Conservation (phyloP, 92 coral and sea anemone species). For the Zoanthus sansibaricus region DNA sequence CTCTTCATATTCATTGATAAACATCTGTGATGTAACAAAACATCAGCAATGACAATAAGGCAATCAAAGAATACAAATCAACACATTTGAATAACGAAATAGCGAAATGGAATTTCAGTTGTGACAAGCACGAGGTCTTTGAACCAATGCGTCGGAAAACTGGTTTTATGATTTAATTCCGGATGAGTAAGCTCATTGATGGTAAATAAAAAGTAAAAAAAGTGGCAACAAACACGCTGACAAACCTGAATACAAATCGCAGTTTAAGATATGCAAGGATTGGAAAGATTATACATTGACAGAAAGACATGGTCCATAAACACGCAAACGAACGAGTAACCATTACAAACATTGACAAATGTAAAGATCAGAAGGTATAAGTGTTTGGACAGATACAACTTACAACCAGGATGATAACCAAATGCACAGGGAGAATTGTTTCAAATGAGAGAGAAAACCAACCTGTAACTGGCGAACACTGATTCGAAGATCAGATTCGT, state of each 20-base stretch:
- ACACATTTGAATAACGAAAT: background rate
- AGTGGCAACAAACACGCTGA: too few species aligned
- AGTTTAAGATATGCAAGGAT: too few species aligned
- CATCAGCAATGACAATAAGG: background rate
- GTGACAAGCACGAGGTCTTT: too few species aligned
- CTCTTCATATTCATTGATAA: constrained; percentile 96
- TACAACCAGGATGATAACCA: background rate
- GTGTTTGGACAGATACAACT: background rate
- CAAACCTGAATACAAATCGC: too few species aligned
- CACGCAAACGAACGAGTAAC: too few species aligned
- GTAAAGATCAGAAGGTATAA: too few species aligned
- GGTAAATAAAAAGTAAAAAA: too few species aligned
- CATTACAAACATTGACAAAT: background rate
- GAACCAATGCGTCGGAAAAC: background rate
- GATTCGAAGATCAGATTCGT: constrained; percentile 97
- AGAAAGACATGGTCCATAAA: too few species aligned
- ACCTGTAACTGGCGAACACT: constrained; percentile 99
- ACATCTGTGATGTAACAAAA: constrained; percentile 74
- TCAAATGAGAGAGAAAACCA: background rate
- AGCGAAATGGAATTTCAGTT: too few species aligned
- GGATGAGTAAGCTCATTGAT: too few species aligned
- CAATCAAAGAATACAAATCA: background rate
- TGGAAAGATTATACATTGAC: too few species aligned
- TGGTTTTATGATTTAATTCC: background rate
- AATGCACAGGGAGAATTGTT: background rate